Evolutionary conservation across 2,888 invertebrate species (phyloP), one percentile per base, ranked within the genome.

Genomic region (Acronicta leporina): DNA sequence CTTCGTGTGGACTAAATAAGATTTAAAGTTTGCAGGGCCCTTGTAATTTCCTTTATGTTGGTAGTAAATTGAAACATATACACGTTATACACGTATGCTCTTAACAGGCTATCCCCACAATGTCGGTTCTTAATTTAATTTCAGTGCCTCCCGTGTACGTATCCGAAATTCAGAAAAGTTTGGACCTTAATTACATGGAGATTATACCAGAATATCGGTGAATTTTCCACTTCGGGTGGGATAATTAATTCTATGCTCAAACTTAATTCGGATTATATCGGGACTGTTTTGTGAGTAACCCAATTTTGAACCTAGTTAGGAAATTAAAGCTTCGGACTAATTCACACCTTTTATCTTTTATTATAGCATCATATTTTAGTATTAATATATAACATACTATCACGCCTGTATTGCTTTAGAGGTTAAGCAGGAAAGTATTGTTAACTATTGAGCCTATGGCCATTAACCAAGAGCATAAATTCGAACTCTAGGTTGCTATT

Each of bases 11-110:
- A 43, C 73, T 63, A 76, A 82, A 82, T 67, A 79, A 80, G 77
- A 80, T 82, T 80, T 76, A 71, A 83, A 83, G 77, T 80, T 75
- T 25, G 58, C 54, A 45, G 65, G 75, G 74, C 76, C 79, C 77
- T 68, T 66, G 61, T 77, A 72, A 82, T 73, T 75, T 75, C 60
- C 63, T 69, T 63, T 53, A 52, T 60, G 66, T 70, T 63, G 46
- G 59, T 52, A 68, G 51, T 44, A 68, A 74, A 77, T 75, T 72
- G 59, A 72, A 77, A 63, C 52, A 60, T 68, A 69, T 69, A 73
- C 56, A 69, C 59, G 46, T 50, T 68, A 69, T 69, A 73, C 56
- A 69, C 59, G 46, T 50, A 51, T 38, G 55, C 56, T 38, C 44
- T 50, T 68, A 65, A 75, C 71, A 60, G 66, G 55, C 52, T 41